Conservation (phyloP, 2,797 vertebrate genomes). For the Sternotherus odoratus region DNA sequence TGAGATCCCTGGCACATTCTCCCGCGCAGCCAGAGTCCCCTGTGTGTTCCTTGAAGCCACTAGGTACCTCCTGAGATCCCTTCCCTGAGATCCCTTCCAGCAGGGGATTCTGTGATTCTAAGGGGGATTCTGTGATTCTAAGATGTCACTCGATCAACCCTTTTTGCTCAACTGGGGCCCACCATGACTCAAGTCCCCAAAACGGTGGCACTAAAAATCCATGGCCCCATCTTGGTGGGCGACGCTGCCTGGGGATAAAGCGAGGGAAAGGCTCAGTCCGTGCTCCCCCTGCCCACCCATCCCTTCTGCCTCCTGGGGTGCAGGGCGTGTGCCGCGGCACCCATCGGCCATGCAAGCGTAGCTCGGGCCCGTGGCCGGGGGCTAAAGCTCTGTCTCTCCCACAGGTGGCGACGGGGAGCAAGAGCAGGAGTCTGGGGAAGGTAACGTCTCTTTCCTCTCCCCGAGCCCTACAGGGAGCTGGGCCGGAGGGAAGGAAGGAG, state of each 20-base stretch:
- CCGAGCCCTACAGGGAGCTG: fast-evolving
- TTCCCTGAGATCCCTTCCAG: no score
- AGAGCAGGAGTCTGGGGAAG: constrained; percentile 69
- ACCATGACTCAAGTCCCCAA: background rate
- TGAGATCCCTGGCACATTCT: no score
- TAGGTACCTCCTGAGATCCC: no score
- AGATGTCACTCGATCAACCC: background rate
- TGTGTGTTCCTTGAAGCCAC: no score
- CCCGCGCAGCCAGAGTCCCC: no score
- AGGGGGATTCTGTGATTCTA: no score
- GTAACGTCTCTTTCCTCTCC: constrained; percentile 20
- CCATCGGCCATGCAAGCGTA: background rate
- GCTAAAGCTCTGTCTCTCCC: background rate
- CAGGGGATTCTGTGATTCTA: no score
- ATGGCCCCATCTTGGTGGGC: background rate
- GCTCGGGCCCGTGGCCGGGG: fast-evolving
- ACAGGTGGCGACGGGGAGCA: constrained; percentile 62
- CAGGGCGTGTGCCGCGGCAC: background rate
- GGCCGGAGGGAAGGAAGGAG: background rate
- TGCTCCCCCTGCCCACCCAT: fast-evolving
- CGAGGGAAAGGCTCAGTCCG: fast-evolving
- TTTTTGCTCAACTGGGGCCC: background rate
- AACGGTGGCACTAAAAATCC: background rate
- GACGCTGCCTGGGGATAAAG: background rate
- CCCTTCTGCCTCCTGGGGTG: fast-evolving